These are phyloP conservation scores for Aleadryas rufinucha DNA, from an alignment of 2,113 vertebrate genomes.

Conservation along the genomic window DNA sequence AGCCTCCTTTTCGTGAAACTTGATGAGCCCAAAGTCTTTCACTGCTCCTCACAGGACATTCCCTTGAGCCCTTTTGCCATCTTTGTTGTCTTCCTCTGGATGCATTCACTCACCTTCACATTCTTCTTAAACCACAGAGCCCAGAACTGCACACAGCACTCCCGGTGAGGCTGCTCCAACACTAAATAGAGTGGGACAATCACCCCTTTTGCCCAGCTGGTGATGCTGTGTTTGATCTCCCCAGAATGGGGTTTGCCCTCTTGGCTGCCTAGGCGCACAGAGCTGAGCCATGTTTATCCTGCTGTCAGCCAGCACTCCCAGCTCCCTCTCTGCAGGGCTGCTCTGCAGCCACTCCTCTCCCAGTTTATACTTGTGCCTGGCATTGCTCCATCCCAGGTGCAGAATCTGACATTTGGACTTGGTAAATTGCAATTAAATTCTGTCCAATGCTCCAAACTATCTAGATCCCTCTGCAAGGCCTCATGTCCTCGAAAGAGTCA, in stretches of 20 bases:
- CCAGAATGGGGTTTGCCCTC: not conserved
- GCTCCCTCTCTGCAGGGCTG: not conserved
- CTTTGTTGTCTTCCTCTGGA: not conserved
- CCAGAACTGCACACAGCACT: not conserved
- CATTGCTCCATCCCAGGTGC: not conserved
- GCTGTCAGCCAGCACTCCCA: not conserved
- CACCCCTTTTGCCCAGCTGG: not conserved
- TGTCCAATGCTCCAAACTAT: not conserved
- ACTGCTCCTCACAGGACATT: not conserved
- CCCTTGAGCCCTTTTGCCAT: not conserved
- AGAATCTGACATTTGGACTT: not conserved
- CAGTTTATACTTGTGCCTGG: not conserved
- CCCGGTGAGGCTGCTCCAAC: accelerated
- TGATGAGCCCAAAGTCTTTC: too few species aligned
- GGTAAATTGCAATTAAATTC: not conserved
- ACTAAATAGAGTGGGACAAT: too few species aligned
- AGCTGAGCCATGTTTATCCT: not conserved
- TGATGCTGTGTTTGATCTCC: not conserved
- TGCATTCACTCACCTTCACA: not conserved
- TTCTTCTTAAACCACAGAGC: not conserved
- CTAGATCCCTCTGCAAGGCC: not conserved
- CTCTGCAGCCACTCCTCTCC: not conserved
- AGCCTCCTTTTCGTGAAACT: not conserved
- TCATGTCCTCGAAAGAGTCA: not conserved
- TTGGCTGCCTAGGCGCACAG: not conserved